Percentiles rank a stretch among this genome's conserved stretches.
These are phyloP conservation scores for Micromussa lordhowensis DNA, from an alignment of 92 coral and sea anemone genomes.

Conservation along the genomic window DNA sequence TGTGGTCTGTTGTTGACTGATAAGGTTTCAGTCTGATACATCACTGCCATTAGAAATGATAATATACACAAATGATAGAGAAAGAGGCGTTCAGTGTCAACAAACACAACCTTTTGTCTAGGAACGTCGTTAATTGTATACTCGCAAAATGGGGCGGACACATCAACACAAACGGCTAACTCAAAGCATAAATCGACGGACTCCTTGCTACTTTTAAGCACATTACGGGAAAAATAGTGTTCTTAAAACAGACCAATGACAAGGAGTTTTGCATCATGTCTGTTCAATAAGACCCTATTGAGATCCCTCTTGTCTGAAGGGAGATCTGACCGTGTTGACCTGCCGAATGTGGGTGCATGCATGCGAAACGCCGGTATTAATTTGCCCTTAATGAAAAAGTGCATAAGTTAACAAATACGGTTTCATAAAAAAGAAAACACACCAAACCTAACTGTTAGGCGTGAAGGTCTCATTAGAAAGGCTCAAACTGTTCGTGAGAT, in stretches of 20 bases:
- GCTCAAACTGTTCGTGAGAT: no score
- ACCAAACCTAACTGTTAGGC: no score
- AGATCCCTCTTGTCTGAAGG: background rate
- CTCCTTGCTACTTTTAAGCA: background rate
- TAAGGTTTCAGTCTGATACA: background rate
- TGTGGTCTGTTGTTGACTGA: conserved; percentile 3
- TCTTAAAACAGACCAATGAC: background rate
- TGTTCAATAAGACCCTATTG: background rate
- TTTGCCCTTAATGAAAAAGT: background rate
- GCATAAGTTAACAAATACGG: background rate
- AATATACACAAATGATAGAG: background rate
- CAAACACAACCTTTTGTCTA: background rate
- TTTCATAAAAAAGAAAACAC: no score
- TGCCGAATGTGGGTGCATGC: background rate
- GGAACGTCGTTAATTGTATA: background rate
- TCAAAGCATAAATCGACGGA: background rate
- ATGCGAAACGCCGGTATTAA: background rate
- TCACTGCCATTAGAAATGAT: background rate
- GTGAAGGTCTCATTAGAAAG: no score
- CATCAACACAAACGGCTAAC: background rate
- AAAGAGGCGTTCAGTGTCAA: background rate
- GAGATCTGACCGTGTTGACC: background rate
- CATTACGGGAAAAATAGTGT: background rate
- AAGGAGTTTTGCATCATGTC: background rate
- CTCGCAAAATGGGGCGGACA: background rate